Evolutionary conservation across 1,140 invertebrate species (phyloP).

Genomic region (Dendrolimus kikuchii): DNA sequence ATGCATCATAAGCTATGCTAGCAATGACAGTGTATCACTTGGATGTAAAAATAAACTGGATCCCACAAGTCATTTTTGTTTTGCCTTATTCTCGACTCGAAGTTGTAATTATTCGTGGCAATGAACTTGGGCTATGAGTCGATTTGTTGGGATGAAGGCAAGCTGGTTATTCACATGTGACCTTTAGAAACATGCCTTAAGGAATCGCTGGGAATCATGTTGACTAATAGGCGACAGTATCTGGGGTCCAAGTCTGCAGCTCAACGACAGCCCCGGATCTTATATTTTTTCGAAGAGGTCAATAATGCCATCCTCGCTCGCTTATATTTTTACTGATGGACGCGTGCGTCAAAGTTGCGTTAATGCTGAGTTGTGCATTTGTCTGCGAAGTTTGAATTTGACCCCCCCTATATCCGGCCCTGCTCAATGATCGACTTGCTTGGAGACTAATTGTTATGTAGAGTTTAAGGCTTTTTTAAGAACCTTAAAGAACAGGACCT

Average conservation of each 20-base stretch:
- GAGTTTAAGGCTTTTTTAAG: no score
- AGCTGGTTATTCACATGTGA: constrained; percentile 56
- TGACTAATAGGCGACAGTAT: constrained; percentile 1
- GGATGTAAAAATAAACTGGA: constrained; percentile 26
- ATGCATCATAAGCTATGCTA: constrained; percentile 6
- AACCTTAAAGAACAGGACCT: no score
- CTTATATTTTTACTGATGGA: no score
- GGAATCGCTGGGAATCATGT: constrained; percentile 29
- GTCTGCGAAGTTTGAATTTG: no score
- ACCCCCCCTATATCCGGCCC: no score
- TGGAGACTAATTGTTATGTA: no score
- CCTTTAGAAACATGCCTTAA: constrained; percentile 42
- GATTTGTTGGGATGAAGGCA: constrained; percentile 40
- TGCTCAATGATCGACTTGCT: no score
- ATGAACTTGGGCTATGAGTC: constrained; percentile 38
- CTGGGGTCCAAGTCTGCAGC: not conserved
- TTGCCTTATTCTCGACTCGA: constrained; percentile 30
- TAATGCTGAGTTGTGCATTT: no score
- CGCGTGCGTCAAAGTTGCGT: no score
- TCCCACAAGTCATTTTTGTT: constrained; percentile 16
- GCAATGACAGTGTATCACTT: constrained; percentile 23
- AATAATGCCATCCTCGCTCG: no score
- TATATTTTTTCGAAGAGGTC: no score
- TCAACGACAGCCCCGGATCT: not conserved
- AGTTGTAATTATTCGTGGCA: constrained; percentile 53